Percentiles rank a stretch among this genome's conserved stretches.
These are phyloP conservation scores for Drosophila takahashii DNA, from an alignment of 1,140 invertebrate species.

Conservation along the genomic window DNA sequence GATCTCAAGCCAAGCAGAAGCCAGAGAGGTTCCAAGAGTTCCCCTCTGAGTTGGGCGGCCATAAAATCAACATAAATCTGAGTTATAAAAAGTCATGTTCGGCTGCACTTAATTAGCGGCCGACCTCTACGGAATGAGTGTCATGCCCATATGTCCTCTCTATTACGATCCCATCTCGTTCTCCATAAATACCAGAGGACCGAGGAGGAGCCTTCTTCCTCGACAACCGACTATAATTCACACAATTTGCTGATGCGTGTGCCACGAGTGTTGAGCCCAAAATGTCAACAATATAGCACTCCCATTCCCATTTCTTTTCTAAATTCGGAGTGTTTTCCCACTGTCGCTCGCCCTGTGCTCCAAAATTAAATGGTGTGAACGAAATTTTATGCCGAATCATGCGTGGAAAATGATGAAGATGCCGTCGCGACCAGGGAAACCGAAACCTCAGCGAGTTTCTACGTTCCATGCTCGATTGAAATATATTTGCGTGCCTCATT, in stretches of 20 bases:
- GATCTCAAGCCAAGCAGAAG: conserved; percentile 39
- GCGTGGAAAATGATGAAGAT: conserved; percentile 80
- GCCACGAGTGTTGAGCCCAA: conserved; percentile 59
- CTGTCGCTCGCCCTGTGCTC: conserved; percentile 10
- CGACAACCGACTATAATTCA: conserved; percentile 58
- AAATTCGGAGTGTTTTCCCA: conserved; percentile 25
- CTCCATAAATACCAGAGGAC: conserved; percentile 21
- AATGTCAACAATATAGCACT: conserved; percentile 71
- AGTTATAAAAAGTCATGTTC: conserved; percentile 83
- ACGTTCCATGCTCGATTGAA: conserved; percentile 58
- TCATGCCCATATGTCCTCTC: conserved; percentile 58
- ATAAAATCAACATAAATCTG: conserved; percentile 81
- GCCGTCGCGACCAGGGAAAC: conserved; percentile 27
- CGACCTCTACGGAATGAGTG: conserved; percentile 62
- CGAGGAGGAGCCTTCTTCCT: conserved; percentile 4
- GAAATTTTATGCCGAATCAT: conserved; percentile 83
- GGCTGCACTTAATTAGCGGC: conserved; percentile 79
- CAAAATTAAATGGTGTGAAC: conserved; percentile 81
- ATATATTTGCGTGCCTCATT: conserved; percentile 71
- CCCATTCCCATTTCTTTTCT: conserved; percentile 6
- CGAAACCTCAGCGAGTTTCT: conserved; percentile 11
- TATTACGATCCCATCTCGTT: conserved; percentile 5
- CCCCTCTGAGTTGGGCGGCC: conserved; percentile 38
- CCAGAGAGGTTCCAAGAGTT: not conserved
- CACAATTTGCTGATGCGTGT: conserved; percentile 69